phyloP scores from a whole-genome alignment of 2,113 vertebrate genomes.

The Stigmatopora nigra region DNA sequence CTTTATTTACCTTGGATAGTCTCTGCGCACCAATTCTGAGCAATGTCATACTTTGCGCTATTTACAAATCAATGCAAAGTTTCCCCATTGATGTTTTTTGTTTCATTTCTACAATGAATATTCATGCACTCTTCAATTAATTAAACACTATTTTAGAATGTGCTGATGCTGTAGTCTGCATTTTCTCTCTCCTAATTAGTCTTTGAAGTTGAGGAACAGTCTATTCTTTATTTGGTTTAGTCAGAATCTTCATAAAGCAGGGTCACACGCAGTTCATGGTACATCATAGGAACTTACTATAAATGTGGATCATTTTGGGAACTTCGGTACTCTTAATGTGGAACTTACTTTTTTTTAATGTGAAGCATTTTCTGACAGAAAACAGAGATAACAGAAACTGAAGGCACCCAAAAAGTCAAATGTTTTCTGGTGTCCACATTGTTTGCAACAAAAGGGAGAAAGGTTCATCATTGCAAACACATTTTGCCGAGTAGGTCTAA shows the following conservation, averaged over 20 bases:
- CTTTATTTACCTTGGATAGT: conserved; percentile 43
- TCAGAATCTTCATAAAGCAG: conserved; percentile 15
- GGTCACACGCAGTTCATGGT: conserved; percentile 49
- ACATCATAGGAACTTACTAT: neutral
- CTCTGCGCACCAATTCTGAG: conserved; percentile 32
- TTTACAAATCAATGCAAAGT: conserved; percentile 44
- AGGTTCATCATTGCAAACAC: neutral
- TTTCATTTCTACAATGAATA: conserved; percentile 29
- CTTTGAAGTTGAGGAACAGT: conserved; percentile 38
- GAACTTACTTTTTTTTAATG: conserved; percentile 22
- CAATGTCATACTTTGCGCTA: neutral
- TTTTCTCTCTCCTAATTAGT: conserved; percentile 33
- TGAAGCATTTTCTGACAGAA: conserved; percentile 53
- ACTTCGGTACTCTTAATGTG: neutral
- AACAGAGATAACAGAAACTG: conserved; percentile 22
- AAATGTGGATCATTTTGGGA: conserved; percentile 26
- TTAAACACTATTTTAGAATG: conserved; percentile 23
- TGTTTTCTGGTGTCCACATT: conserved; percentile 17
- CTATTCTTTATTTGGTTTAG: conserved; percentile 11
- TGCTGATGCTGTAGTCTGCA: conserved; percentile 23
- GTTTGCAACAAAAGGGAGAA: conserved; percentile 27
- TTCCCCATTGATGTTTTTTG: conserved; percentile 7
- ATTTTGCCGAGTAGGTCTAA: neutral
- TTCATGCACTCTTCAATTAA: conserved; percentile 26
- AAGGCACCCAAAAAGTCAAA: conserved; percentile 19